Evolutionary conservation across 2,113 vertebrate genomes (phyloP).

Genomic region (Plectropomus leopardus): DNA sequence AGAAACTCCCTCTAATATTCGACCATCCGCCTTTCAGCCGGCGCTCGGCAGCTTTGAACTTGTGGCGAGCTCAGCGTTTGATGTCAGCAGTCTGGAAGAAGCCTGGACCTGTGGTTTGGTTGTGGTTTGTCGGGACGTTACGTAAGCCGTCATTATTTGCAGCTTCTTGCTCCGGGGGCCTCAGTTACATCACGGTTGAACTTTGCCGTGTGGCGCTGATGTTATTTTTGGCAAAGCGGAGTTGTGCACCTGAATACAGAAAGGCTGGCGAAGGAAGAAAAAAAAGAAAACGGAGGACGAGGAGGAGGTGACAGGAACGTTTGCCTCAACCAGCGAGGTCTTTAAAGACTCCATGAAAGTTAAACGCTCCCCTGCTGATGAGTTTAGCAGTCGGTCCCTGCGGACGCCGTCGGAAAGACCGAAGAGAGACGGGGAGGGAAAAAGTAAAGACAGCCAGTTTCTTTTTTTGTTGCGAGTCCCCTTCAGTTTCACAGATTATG

Average conservation of each 20-base stretch:
- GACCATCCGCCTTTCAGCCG: slow-evolving; percentile 2
- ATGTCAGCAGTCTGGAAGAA: slow-evolving; percentile 49
- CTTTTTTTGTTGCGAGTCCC: slow-evolving; percentile 3
- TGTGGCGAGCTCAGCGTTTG: slow-evolving; percentile 46
- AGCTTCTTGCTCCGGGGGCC: slow-evolving; percentile 51
- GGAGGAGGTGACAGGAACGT: slow-evolving; percentile 34
- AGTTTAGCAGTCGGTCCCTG: slow-evolving; percentile 37
- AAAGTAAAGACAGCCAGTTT: slow-evolving; percentile 16
- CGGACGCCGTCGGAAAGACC: slow-evolving; percentile 47
- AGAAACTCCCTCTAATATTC: slow-evolving; percentile 45
- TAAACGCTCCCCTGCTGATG: slow-evolving; percentile 42
- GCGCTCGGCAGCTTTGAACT: slow-evolving; percentile 12
- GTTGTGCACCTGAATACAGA: slow-evolving; percentile 65
- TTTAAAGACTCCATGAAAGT: slow-evolving; percentile 32
- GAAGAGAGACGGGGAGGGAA: slow-evolving; percentile 32
- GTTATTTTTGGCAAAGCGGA: slow-evolving; percentile 68
- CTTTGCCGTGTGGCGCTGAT: slow-evolving; percentile 50
- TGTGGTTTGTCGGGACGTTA: slow-evolving; percentile 74
- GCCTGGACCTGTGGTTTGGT: slow-evolving; percentile 20
- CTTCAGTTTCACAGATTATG: slow-evolving; percentile 36
- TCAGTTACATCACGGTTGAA: slow-evolving; percentile 74
- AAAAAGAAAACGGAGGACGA: background rate
- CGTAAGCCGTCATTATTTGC: slow-evolving; percentile 74
- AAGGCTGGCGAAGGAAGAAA: slow-evolving; percentile 16
- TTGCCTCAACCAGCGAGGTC: background rate